phyloP scores from a whole-genome alignment of 2,113 vertebrate genomes.

The Mustela lutreola region DNA sequence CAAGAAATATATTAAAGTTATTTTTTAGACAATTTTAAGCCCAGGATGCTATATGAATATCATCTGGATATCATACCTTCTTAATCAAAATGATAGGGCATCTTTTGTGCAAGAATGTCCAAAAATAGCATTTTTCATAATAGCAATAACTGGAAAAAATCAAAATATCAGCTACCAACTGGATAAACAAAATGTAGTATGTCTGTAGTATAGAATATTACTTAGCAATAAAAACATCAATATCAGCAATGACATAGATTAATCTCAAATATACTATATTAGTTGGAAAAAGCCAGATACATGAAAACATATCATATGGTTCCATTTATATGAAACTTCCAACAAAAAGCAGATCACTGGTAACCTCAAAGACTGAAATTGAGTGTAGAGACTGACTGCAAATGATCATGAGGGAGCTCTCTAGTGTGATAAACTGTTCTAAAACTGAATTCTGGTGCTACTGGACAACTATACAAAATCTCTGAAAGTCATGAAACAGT shows the following conservation, averaged over 20 bases:
- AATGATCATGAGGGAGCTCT: neutral
- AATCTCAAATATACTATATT: conserved; percentile 1
- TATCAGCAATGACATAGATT: neutral
- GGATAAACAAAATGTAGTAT: conserved; percentile 26
- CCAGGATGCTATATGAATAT: neutral
- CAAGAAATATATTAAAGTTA: neutral
- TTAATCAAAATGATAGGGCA: conserved; percentile 4
- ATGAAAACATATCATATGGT: neutral
- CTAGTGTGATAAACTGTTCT: neutral
- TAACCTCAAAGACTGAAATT: neutral
- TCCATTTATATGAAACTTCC: conserved; percentile 24
- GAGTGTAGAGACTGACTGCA: neutral
- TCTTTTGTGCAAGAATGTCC: neutral
- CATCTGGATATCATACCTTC: neutral
- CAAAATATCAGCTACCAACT: neutral
- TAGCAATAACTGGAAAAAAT: neutral
- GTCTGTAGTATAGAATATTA: neutral
- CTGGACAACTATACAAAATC: neutral
- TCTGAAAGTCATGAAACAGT: conserved; percentile 2
- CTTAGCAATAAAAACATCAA: neutral
- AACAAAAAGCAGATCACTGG: neutral
- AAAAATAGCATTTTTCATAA: conserved; percentile 16
- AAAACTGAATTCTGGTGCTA: neutral
- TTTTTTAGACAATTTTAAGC: neutral
- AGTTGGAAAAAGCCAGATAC: neutral